A percentile compares a stretch with the other conserved stretches of the same genome.
These are phyloP conservation scores for Noctuana brunneofusca DNA, from an alignment of 2,888 invertebrate genomes.

Conservation along the genomic window DNA sequence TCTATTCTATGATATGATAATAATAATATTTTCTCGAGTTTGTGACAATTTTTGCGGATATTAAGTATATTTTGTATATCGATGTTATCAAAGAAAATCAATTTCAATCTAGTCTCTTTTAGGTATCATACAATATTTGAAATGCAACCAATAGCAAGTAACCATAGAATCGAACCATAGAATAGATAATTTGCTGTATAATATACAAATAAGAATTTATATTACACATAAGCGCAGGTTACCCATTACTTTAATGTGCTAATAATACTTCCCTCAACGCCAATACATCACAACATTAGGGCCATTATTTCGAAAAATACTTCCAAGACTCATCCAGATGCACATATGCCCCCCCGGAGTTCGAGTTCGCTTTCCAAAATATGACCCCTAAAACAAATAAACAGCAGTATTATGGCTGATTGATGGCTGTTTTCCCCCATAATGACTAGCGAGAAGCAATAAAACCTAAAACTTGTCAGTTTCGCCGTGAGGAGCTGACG, in stretches of 20 bases:
- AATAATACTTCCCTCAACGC: slow-evolving; percentile 5
- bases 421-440: slow-evolving; percentile 44
- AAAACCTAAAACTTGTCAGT: slow-evolving; percentile 68
- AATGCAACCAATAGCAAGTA: neutral
- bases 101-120: too few species aligned
- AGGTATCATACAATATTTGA: too few species aligned
- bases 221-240: neutral
- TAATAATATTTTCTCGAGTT: too few species aligned
- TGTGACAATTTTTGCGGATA: too few species aligned
- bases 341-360: slow-evolving; percentile 19
- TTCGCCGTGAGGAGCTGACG: slow-evolving; percentile 24
- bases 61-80: too few species aligned
- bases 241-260: neutral
- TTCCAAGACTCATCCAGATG: slow-evolving; percentile 24
- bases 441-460: slow-evolving; percentile 45
- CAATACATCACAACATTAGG: slow-evolving; percentile 5
- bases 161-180: neutral
- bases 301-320: slow-evolving; percentile 26
- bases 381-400: slow-evolving; percentile 46
- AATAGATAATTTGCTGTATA: neutral
- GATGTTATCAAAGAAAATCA: too few species aligned
- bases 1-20: too few species aligned
- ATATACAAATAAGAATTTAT: slow-evolving; percentile 3
- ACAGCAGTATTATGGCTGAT: slow-evolving; percentile 48
- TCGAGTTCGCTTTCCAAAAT: slow-evolving; percentile 19